Percentiles rank a stretch among this genome's conserved stretches.
Conservation (phyloP, 2,113 vertebrate genomes). For the Rafetus swinhoei region DNA sequence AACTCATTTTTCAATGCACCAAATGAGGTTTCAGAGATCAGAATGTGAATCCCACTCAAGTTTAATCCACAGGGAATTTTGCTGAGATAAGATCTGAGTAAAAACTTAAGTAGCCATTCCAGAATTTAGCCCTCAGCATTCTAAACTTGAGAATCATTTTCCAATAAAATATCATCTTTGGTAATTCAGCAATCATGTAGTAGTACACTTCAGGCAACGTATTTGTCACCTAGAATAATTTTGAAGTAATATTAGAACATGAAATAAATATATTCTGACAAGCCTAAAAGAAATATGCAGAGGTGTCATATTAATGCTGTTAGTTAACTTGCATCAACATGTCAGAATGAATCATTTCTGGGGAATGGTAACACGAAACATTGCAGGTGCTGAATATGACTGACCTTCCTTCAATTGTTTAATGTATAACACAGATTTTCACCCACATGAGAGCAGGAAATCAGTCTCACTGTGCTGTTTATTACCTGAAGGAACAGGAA, state of each 20-base stretch:
- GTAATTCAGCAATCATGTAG: background rate
- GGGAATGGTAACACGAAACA: background rate
- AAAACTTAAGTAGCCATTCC: background rate
- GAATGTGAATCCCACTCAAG: background rate
- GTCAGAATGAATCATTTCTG: background rate
- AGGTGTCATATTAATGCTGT: background rate
- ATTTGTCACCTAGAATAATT: background rate
- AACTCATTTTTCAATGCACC: background rate
- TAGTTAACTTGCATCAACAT: background rate
- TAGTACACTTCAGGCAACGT: accelerated
- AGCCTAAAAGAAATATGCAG: background rate
- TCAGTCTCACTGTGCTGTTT: background rate
- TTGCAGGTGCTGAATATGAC: background rate
- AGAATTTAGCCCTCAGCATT: background rate
- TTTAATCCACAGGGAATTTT: background rate
- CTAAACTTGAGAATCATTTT: background rate
- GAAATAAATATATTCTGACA: background rate
- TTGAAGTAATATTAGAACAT: background rate
- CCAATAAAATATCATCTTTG: background rate
- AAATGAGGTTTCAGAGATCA: background rate
- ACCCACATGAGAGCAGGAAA: background rate
- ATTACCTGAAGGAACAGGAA: background rate
- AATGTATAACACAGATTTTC: background rate
- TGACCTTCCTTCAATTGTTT: background rate
- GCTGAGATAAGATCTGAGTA: background rate